phyloP scores from a whole-genome alignment of 2,113 vertebrate species.

The Delphinus delphis region DNA sequence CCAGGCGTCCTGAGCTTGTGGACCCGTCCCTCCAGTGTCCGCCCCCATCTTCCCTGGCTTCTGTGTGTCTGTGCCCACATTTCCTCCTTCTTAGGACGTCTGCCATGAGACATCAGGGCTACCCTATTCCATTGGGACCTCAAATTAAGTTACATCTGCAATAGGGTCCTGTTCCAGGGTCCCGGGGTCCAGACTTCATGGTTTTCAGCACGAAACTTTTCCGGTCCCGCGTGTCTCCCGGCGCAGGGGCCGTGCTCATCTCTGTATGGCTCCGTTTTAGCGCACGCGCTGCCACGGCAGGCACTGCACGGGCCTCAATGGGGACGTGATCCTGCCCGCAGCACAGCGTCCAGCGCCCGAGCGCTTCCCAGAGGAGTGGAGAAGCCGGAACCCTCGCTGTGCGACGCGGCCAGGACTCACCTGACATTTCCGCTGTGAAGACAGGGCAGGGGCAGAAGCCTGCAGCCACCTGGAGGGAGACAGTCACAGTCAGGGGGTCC shows the following conservation, averaged over 20 bases:
- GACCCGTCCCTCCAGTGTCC: fast-evolving
- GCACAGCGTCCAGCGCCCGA: background rate
- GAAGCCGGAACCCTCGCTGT: fast-evolving
- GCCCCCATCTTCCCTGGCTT: background rate
- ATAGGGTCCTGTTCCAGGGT: background rate
- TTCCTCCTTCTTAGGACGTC: background rate
- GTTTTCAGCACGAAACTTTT: background rate
- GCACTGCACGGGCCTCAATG: background rate
- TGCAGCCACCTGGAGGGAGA: constrained; percentile 45
- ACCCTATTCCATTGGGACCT: background rate
- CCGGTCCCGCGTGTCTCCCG: fast-evolving
- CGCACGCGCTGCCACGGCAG: background rate
- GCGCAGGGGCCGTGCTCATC: fast-evolving
- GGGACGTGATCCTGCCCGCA: background rate
- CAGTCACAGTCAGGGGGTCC: constrained; percentile 8
- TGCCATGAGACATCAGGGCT: background rate
- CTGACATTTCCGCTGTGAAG: constrained; percentile 29
- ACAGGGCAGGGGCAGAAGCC: background rate
- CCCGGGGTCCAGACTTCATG: background rate
- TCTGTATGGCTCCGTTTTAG: background rate
- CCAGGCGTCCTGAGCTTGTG: fast-evolving
- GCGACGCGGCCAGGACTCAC: background rate
- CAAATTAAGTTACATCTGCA: background rate
- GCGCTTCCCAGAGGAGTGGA: background rate
- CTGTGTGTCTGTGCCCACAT: background rate